Percentiles rank a stretch among this genome's conserved stretches.
These are phyloP conservation scores for Bufo gargarizans DNA, from an alignment of 2,113 vertebrate genomes.

Conservation along the genomic window DNA sequence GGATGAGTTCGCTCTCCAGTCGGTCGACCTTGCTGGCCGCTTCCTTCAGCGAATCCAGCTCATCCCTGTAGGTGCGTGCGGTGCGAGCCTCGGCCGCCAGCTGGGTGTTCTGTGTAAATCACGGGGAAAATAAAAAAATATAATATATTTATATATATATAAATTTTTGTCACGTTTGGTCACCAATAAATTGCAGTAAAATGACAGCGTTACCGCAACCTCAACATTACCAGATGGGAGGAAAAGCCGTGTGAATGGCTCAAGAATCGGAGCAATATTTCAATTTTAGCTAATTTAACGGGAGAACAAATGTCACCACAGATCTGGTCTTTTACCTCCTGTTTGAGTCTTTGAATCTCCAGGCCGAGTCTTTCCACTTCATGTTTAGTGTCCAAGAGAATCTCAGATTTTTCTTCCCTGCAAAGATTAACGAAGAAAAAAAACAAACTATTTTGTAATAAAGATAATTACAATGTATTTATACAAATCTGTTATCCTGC, in stretches of 20 bases:
- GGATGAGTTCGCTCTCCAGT: constrained; percentile 87
- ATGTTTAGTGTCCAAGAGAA: constrained; percentile 87
- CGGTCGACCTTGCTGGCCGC: constrained; percentile 84
- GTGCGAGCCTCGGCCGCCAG: constrained; percentile 88
- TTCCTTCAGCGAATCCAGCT: constrained; percentile 88
- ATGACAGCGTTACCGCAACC: too few species aligned
- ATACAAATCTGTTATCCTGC: too few species aligned
- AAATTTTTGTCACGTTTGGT: neutral
- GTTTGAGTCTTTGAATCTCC: constrained; percentile 87
- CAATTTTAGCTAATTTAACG: too few species aligned
- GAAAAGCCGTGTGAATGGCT: too few species aligned
- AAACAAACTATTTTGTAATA: neutral
- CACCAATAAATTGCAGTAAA: too few species aligned
- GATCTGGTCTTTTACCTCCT: constrained; percentile 79
- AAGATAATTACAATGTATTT: too few species aligned
- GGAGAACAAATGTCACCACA: too few species aligned
- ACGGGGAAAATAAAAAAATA: neutral
- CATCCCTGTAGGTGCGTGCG: constrained; percentile 87
- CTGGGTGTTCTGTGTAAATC: constrained; percentile 78
- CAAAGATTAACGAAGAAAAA: constrained; percentile 17
- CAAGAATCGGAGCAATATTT: too few species aligned
- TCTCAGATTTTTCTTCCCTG: constrained; percentile 96
- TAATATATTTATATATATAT: too few species aligned
- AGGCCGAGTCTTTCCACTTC: constrained; percentile 85
- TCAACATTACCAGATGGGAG: too few species aligned